Evolutionary conservation across 2,888 invertebrate genomes (phyloP).

Genomic region (Cantharis rufa): DNA sequence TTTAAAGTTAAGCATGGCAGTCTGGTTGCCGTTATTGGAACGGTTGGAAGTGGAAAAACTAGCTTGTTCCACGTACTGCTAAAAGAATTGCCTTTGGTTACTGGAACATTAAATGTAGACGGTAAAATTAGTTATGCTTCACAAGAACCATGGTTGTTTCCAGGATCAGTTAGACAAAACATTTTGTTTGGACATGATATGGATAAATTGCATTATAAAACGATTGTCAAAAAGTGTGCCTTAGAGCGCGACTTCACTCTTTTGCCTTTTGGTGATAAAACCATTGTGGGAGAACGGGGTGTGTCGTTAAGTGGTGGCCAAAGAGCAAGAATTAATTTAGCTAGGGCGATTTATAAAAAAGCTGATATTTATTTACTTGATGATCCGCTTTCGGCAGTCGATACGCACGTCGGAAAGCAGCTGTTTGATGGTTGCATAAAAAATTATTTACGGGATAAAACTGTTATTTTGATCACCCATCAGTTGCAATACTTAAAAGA

Average conservation of each 20-base stretch:
- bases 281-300: constrained; percentile 78
- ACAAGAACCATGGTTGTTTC: constrained; percentile 84
- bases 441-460: constrained; percentile 66
- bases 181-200: constrained; percentile 81
- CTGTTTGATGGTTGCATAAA: constrained; percentile 71
- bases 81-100: constrained; percentile 68
- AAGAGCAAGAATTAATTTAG: constrained; percentile 67
- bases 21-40: constrained; percentile 69
- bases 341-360: constrained; percentile 70
- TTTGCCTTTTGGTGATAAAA: constrained; percentile 76
- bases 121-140: constrained; percentile 77
- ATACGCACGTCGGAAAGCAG: constrained; percentile 70
- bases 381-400: constrained; percentile 78
- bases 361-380: constrained; percentile 76
- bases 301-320: constrained; percentile 76
- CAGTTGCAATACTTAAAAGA: constrained; percentile 78
- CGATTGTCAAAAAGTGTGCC: constrained; percentile 69
- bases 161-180: constrained; percentile 68
- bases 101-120: constrained; percentile 63
- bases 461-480: constrained; percentile 79
- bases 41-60: constrained; percentile 72
- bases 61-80: constrained; percentile 68
- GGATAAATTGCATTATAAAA: constrained; percentile 67
- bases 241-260: constrained; percentile 70
- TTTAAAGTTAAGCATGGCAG: constrained; percentile 52